A percentile compares a stretch with the other conserved stretches of the same genome.
phyloP scores from a whole-genome alignment of 2,797 vertebrate genomes.

The Rhynchonycteris naso region DNA sequence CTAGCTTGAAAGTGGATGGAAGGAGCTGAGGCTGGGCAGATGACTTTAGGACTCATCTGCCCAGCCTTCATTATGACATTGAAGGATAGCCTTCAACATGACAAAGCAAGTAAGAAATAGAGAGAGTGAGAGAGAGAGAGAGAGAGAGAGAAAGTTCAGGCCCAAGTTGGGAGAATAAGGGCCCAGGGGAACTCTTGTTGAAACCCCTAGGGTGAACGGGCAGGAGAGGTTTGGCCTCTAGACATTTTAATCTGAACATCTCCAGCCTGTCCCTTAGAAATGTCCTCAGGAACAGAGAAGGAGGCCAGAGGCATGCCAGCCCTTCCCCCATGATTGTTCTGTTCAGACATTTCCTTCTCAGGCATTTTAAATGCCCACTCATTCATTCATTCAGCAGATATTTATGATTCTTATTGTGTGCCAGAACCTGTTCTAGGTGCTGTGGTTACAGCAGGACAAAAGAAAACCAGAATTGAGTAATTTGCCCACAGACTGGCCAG shows the following conservation, averaged over 20 bases:
- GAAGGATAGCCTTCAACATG: too few relatives aligned
- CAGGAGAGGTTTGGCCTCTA: background rate
- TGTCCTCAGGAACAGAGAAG: background rate
- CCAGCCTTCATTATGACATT: background rate
- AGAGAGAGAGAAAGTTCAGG: background rate
- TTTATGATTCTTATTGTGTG: background rate
- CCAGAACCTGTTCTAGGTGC: background rate
- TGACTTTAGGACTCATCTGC: background rate
- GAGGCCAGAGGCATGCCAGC: background rate
- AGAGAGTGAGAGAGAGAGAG: too few relatives aligned
- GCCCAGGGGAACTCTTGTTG: background rate
- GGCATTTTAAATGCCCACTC: background rate
- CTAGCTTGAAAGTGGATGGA: background rate
- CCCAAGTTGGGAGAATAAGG: background rate
- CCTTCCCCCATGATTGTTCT: background rate
- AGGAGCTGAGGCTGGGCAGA: background rate
- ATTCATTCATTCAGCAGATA: background rate
- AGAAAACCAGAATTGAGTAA: background rate
- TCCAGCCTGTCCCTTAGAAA: background rate
- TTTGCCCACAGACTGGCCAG: background rate
- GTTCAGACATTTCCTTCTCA: background rate
- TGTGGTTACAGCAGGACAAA: background rate
- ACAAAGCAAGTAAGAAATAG: too few relatives aligned
- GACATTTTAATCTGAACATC: background rate
- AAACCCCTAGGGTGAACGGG: background rate